Percentiles rank a stretch among this genome's conserved stretches.
phyloP scores from a whole-genome alignment of 2,797 vertebrate species.

The Hyperoplus immaculatus region DNA sequence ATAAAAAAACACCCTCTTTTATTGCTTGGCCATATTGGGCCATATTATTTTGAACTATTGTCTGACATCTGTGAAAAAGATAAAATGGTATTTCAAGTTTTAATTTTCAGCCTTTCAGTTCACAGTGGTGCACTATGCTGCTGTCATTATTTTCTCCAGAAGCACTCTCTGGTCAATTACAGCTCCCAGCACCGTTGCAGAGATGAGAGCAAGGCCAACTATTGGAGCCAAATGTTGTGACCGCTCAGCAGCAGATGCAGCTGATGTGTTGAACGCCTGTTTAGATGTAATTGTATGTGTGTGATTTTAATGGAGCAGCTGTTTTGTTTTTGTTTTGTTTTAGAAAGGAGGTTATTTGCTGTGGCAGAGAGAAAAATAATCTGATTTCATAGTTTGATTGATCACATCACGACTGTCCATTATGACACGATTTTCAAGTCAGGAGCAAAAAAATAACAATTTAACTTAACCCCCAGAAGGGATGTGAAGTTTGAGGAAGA shows the following conservation, averaged over 20 bases:
- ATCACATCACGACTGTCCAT: conserved; percentile 2
- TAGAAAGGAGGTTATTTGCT: conserved; percentile 30
- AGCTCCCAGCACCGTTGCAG: conserved; percentile 42
- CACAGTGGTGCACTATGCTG: conserved; percentile 27
- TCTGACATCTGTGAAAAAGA: background rate
- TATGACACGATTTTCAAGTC: conserved; percentile 24
- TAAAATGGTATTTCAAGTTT: conserved; percentile 18
- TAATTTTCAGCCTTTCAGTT: conserved; percentile 36
- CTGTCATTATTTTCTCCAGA: conserved; percentile 49
- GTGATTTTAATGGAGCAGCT: conserved; percentile 54
- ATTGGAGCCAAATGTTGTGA: conserved; percentile 48
- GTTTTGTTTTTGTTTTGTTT: conserved; percentile 38
- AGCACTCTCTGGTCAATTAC: conserved; percentile 57
- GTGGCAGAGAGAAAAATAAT: background rate
- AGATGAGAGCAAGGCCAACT: conserved; percentile 40
- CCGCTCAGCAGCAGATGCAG: conserved; percentile 53
- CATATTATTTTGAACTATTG: background rate
- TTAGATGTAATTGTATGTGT: conserved; percentile 52
- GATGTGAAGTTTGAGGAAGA: conserved; percentile 13
- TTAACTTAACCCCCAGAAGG: conserved; percentile 21
- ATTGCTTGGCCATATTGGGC: background rate
- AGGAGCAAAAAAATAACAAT: conserved; percentile 13
- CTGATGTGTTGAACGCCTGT: conserved; percentile 53
- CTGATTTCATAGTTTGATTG: conserved; percentile 3
- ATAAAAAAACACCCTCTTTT: background rate